These are phyloP conservation scores for Leptogaster cylindrica DNA, from an alignment of 2,888 invertebrate species.

Conservation along the genomic window DNA sequence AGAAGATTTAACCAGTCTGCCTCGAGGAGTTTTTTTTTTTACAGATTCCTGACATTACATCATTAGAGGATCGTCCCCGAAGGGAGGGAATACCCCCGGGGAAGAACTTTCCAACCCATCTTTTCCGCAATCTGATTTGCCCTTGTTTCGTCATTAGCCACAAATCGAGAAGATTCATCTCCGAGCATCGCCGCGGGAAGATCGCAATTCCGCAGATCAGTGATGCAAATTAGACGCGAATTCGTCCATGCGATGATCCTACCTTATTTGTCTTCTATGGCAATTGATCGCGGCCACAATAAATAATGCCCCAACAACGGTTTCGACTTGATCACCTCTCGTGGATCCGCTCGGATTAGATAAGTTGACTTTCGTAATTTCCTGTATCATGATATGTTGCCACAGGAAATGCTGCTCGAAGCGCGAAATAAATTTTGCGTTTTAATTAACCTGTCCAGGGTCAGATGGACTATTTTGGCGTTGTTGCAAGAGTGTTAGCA, in stretches of 20 bases:
- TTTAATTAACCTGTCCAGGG: conserved; percentile 35
- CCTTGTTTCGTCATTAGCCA: not conserved
- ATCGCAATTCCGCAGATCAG: not conserved
- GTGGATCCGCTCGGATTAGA: conserved; percentile 5
- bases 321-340: conserved; percentile 15
- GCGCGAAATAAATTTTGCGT: conserved; percentile 36
- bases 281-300: not conserved
- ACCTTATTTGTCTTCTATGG: conserved; percentile 14
- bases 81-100: conserved; percentile 14
- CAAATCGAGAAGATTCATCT: conserved; percentile 8
- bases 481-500: not conserved
- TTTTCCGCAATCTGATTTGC: no score
- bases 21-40: conserved; percentile 9
- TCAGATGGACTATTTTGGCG: conserved; percentile 19
- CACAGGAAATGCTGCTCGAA: conserved; percentile 43
- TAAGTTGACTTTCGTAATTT: conserved; percentile 44
- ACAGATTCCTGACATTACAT: conserved; percentile 34
- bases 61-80: conserved; percentile 22
- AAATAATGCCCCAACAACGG: not conserved
- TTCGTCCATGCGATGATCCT: conserved; percentile 8
- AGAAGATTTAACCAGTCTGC: conserved; percentile 24
- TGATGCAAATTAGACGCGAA: not conserved
- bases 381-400: conserved; percentile 43
- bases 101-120: no score
- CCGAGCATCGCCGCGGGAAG: not conserved